Percentiles rank a stretch among this genome's conserved stretches.
Conservation (phyloP, 2,113 vertebrate species). For the Phalacrocorax pelagicus region DNA sequence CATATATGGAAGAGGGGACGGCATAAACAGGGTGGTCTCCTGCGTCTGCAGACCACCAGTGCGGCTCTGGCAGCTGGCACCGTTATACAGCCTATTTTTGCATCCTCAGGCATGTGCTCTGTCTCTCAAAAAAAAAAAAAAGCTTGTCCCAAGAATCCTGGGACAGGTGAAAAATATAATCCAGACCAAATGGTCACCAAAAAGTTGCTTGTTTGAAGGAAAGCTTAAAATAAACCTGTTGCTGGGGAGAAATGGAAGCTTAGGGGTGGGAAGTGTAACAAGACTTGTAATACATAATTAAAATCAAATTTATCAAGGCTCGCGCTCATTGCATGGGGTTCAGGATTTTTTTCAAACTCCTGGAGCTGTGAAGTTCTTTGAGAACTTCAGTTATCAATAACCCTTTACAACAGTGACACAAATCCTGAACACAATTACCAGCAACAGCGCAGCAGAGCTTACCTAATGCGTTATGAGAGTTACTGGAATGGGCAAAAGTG, state of each 20-base stretch:
- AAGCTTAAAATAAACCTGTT: slow-evolving; percentile 50
- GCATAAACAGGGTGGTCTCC: not conserved
- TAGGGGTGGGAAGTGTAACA: not conserved
- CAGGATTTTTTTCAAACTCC: not conserved
- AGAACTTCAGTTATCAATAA: slow-evolving; percentile 66
- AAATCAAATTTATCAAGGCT: slow-evolving; percentile 54
- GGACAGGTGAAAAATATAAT: slow-evolving; percentile 24
- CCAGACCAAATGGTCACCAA: not conserved
- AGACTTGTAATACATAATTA: slow-evolving; percentile 37
- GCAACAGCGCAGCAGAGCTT: not conserved
- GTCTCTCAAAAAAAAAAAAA: not conserved
- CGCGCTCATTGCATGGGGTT: not conserved
- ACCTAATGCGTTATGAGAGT: slow-evolving; percentile 25
- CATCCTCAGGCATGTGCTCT: not conserved
- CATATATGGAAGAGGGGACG: not conserved
- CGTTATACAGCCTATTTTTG: not conserved
- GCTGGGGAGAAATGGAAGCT: slow-evolving; percentile 9
- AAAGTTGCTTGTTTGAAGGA: not conserved
- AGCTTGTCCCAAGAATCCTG: slow-evolving; percentile 10
- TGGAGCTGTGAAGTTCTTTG: slow-evolving; percentile 36
- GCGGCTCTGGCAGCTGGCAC: not conserved
- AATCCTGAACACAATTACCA: slow-evolving; percentile 40
- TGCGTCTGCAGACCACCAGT: accelerated
- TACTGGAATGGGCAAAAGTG: not conserved
- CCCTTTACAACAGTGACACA: slow-evolving; percentile 50